These are phyloP conservation scores for Hypena proboscidalis DNA, from an alignment of 2,888 invertebrate species.

Conservation along the genomic window DNA sequence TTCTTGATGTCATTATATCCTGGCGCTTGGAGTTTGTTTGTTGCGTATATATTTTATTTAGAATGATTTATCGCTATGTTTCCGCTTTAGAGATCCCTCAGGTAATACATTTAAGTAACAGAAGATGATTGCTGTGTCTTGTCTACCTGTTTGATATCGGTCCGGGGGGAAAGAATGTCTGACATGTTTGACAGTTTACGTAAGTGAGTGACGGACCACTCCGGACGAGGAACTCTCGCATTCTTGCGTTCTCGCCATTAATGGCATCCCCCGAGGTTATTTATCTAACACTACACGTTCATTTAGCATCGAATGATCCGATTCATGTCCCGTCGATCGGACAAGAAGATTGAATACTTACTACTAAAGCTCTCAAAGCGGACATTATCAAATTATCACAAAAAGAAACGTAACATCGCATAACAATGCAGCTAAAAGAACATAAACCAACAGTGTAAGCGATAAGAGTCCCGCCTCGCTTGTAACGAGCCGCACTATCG, in stretches of 20 bases:
- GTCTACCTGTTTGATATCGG: conserved; percentile 10
- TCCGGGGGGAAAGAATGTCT: conserved; percentile 3
- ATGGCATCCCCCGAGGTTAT: conserved; percentile 13
- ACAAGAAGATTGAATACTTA: conserved; percentile 48
- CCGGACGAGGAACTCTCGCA: conserved; percentile 2
- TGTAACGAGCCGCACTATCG: conserved; percentile 81
- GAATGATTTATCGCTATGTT: conserved; percentile 29
- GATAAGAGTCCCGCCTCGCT: conserved; percentile 77
- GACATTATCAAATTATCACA: conserved; percentile 61
- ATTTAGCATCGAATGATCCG: conserved; percentile 40
- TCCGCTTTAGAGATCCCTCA: conserved; percentile 21
- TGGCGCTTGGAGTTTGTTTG: conserved; percentile 46
- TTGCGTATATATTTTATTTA: conserved; percentile 34
- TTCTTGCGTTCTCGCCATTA: conserved; percentile 5
- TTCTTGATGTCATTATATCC: conserved; percentile 65
- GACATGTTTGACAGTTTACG: conserved; percentile 21
- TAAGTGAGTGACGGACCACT: conserved; percentile 7
- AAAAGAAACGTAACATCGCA: conserved; percentile 57
- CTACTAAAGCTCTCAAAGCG: conserved; percentile 43
- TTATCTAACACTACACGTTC: conserved; percentile 25
- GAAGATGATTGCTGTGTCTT: conserved; percentile 13
- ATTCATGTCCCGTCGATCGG: conserved; percentile 46
- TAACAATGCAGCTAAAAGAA: conserved; percentile 78
- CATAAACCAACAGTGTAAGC: conserved; percentile 74
- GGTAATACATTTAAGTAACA: conserved; percentile 16